Conservation (phyloP, 2,797 vertebrate genomes). For the Rhabdophis nuchalis region DNA sequence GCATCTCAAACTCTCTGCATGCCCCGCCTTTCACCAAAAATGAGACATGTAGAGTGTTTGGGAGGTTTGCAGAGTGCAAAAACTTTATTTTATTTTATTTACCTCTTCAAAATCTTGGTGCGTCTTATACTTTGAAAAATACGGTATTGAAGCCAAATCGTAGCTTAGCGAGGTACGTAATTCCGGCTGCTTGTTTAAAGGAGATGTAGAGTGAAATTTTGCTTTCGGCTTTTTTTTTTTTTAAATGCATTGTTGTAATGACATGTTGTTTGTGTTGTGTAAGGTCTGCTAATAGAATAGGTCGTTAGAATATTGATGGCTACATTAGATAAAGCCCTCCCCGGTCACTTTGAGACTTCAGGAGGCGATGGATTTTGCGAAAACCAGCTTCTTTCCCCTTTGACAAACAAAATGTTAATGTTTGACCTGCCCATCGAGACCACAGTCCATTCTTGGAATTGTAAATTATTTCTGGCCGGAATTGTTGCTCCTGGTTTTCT, state of each 20-base stretch:
- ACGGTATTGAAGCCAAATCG: not conserved
- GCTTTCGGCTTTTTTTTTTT: not conserved
- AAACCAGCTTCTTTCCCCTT: conserved; percentile 32
- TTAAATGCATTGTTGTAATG: not conserved
- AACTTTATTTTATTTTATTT: too few species aligned
- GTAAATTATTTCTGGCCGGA: not conserved
- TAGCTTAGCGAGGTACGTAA: not conserved
- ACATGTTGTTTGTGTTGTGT: not conserved
- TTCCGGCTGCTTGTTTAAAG: not conserved
- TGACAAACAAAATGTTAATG: conserved; percentile 41
- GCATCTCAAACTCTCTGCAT: too few species aligned
- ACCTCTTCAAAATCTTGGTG: too few species aligned
- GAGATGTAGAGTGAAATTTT: not conserved
- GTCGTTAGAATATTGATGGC: not conserved
- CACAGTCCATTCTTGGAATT: conserved; percentile 36
- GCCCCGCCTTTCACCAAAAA: too few species aligned
- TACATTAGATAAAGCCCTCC: not conserved
- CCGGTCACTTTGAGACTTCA: conserved; percentile 2
- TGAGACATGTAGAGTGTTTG: too few species aligned
- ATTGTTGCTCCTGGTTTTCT: not conserved
- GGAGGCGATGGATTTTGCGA: not conserved
- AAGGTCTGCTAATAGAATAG: not conserved
- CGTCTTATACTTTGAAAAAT: too few species aligned
- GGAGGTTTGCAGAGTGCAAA: too few species aligned
- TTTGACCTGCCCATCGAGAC: conserved; percentile 45